phyloP scores from a whole-genome alignment of 2,797 vertebrate genomes.

The Ambastaia sidthimunki region DNA sequence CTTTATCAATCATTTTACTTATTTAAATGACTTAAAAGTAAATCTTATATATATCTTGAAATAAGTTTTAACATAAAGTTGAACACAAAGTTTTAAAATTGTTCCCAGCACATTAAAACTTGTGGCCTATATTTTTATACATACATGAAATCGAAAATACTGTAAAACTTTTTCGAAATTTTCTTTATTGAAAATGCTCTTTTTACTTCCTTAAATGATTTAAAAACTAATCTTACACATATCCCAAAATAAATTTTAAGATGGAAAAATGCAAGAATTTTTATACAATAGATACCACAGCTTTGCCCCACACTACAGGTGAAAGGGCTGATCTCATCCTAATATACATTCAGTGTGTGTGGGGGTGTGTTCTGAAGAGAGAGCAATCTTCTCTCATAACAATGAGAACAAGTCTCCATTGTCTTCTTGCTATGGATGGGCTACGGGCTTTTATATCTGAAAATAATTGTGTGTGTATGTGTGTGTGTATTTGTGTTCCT shows the following conservation, averaged over 20 bases:
- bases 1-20: no score
- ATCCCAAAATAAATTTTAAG: background rate
- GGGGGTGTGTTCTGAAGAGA: constrained; percentile 9
- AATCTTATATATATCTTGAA: no score
- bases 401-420: constrained; percentile 63
- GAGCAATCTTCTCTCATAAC: constrained; percentile 56
- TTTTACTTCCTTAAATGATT: background rate
- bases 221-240: no score
- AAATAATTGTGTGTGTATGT: constrained; percentile 27
- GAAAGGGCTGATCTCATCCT: constrained; percentile 32
- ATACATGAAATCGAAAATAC: no score
- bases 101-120: no score
- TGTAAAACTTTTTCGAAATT: no score
- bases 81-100: no score
- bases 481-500: constrained; percentile 25
- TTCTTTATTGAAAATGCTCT: no score
- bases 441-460: constrained; percentile 46
- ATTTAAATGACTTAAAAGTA: no score
- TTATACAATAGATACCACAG: background rate
- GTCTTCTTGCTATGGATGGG: constrained; percentile 53
- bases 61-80: no score
- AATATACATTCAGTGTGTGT: constrained; percentile 24
- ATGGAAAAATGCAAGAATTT: background rate
- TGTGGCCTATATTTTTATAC: no score
- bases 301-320: constrained; percentile 19